Percentiles rank a stretch among this genome's conserved stretches.
These are phyloP conservation scores for Phlogophora meticulosa DNA, from an alignment of 2,888 invertebrate species.

Conservation along the genomic window DNA sequence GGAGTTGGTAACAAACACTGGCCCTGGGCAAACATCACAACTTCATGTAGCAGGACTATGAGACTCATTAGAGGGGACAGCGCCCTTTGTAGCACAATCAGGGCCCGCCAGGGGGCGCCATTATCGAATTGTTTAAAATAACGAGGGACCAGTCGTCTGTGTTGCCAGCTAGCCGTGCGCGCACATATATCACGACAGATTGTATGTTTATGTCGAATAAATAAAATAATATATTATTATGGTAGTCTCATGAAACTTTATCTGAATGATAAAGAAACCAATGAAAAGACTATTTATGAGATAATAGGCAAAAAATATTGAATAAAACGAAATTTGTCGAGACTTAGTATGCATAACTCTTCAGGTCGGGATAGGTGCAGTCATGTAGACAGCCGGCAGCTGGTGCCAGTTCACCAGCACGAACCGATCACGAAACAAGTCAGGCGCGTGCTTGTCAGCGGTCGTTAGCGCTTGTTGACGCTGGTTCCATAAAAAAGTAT, in stretches of 20 bases:
- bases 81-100: slow-evolving; percentile 84
- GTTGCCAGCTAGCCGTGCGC: slow-evolving; percentile 66
- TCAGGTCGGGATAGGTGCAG: too few relatives aligned
- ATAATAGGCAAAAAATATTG: neutral
- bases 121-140: slow-evolving; percentile 90
- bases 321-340: neutral
- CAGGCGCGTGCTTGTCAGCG: too few relatives aligned
- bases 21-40: slow-evolving; percentile 81
- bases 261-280: neutral
- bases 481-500: too few relatives aligned
- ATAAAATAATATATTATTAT: neutral
- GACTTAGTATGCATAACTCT: too few relatives aligned
- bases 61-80: slow-evolving; percentile 83
- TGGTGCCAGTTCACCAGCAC: too few relatives aligned
- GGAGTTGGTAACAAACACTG: slow-evolving; percentile 61
- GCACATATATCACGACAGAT: slow-evolving; percentile 50
- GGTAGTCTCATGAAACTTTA: neutral
- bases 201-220: slow-evolving; percentile 13
- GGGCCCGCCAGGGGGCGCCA: slow-evolving; percentile 76
- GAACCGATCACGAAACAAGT: too few relatives aligned
- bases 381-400: too few relatives aligned
- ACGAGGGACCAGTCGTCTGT: slow-evolving; percentile 79
- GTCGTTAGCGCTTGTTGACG: too few relatives aligned
- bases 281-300: neutral
- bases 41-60: slow-evolving; percentile 74